These are phyloP conservation scores for Campoletis raptor DNA, from an alignment of 2,888 invertebrate genomes.

Conservation along the genomic window DNA sequence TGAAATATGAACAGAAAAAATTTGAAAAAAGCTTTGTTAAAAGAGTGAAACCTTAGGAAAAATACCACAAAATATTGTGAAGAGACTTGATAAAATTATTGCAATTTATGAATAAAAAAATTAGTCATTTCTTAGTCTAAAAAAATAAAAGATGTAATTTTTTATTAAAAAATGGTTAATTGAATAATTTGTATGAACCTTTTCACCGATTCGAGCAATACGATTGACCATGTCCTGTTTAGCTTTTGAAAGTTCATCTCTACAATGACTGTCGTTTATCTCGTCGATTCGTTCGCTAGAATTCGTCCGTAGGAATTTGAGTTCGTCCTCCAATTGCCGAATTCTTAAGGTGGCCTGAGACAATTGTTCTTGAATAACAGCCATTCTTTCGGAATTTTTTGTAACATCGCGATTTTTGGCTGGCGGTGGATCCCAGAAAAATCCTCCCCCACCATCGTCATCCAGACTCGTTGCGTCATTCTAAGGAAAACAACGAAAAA, in stretches of 20 bases:
- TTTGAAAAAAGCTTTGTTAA: neutral
- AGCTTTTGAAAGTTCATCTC: slow-evolving; percentile 80
- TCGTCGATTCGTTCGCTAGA: slow-evolving; percentile 78
- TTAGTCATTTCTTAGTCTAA: neutral
- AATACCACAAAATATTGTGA: neutral
- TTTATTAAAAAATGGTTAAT: neutral
- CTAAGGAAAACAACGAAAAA: slow-evolving; percentile 65
- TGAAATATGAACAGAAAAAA: neutral
- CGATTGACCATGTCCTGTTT: slow-evolving; percentile 84
- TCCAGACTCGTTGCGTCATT: slow-evolving; percentile 72
- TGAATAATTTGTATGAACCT: slow-evolving; percentile 73
- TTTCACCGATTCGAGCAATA: slow-evolving; percentile 83
- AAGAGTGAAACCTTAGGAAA: neutral
- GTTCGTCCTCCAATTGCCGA: slow-evolving; percentile 80
- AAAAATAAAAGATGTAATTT: neutral
- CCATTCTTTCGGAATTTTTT: slow-evolving; percentile 75
- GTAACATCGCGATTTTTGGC: slow-evolving; percentile 74
- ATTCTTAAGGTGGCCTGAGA: slow-evolving; percentile 83
- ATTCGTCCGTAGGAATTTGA: slow-evolving; percentile 73
- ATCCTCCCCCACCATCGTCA: slow-evolving; percentile 77
- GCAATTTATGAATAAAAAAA: neutral
- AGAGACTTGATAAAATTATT: neutral
- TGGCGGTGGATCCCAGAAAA: slow-evolving; percentile 82
- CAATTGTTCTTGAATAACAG: slow-evolving; percentile 80
- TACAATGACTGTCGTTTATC: slow-evolving; percentile 78